Base-by-base conservation (phyloP, 2,888 invertebrate genomes). In the Fragum sueziense region DNA sequence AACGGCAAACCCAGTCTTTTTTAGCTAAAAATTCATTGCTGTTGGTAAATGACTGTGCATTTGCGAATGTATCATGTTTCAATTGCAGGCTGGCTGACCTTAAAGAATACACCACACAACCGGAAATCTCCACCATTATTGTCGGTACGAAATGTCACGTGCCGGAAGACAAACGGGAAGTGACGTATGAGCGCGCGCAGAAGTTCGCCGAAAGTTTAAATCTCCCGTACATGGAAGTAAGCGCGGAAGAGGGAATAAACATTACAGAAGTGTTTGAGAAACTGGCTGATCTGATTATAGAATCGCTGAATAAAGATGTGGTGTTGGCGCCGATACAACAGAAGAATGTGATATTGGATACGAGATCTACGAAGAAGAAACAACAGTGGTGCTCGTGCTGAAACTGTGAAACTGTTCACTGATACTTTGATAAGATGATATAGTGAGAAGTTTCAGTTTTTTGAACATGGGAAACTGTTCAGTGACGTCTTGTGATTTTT, bases 221-320 rank as follows among this genome's bases (percentile, higher is more conserved):
- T 69, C 31, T 90, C 9, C 82, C 85, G 0, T 90, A 90, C 52
- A 87, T 87, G 84, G 90, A 90, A 78, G 85, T 88, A 11, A 81
- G 81, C 73, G 75, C 86, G 1, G 87, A 87, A 33, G 79, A 86
- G 62, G 80, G 82, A 22, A 80, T 80, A 20, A 86, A 86, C 62
- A 85, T 88, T 31, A 82, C 76, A 33, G 82, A 85, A 67, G 86
- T 85, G 33, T 88, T 88, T 74, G 87, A 88, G 74, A 80, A 81
- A 51, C 82, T 88, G 2, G 83, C 86, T 0, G 86, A 87, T 62
- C 74, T 86, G 33, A 86, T 88, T 41, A 82, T 86, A 17, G 80
- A 85, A 41, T 79, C 37, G 6, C 68, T 83, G 7, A 67, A 78
- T 65, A 78, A 80, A 52, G 74, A 77, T 31, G 71, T 71, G 0